phyloP scores from a whole-genome alignment of 2,113 vertebrate species.

The Rhinopomastus cyanomelas region DNA sequence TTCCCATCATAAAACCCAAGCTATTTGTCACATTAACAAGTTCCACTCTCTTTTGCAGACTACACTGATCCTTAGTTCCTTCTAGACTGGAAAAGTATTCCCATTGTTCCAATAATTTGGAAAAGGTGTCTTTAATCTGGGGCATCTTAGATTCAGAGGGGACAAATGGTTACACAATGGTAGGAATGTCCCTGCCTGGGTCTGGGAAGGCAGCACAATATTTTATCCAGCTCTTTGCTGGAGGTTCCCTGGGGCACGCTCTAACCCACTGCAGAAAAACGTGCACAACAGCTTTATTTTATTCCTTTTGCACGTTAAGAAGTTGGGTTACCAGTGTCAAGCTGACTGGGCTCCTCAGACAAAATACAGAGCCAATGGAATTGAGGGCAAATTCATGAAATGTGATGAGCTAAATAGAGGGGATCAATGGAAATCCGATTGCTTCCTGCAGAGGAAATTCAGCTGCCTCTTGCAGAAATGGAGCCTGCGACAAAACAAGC shows the following conservation, averaged over 20 bases:
- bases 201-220: not conserved
- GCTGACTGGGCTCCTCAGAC: not conserved
- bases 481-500: not conserved
- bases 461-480: not conserved
- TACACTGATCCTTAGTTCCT: not conserved
- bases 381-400: not conserved
- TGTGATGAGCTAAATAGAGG: not conserved
- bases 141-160: not conserved
- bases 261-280: not conserved
- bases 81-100: not conserved
- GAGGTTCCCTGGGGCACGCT: not conserved
- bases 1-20: not conserved
- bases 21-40: not conserved
- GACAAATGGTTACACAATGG: not conserved
- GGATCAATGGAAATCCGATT: not conserved
- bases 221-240: not conserved
- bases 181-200: not conserved
- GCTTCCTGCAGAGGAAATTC: constrained; percentile 1
- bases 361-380: not conserved
- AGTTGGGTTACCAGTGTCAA: not conserved
- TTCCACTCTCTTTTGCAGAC: not conserved
- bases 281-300: not conserved
- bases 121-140: not conserved
- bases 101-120: not conserved
- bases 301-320: not conserved